Percentiles rank a stretch among this genome's conserved stretches.
phyloP scores from a whole-genome alignment of 2,888 invertebrate genomes.

The Eubasilissa splendida region DNA sequence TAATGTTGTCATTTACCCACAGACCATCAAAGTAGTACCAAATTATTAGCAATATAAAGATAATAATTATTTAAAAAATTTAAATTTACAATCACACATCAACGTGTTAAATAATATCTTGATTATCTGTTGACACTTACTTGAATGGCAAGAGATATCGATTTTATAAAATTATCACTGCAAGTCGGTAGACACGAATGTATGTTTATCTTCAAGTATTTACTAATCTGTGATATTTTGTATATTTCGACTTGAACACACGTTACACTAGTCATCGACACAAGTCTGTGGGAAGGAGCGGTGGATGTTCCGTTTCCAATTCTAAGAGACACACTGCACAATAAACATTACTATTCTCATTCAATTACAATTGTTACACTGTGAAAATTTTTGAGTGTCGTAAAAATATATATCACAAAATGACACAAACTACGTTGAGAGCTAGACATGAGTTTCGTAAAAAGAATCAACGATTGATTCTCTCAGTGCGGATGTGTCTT shows the following conservation, averaged over 20 bases:
- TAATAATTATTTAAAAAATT: too few species aligned
- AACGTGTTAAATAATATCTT: too few species aligned
- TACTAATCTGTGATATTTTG: conserved; percentile 10
- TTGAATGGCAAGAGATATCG: conserved; percentile 19
- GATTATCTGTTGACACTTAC: too few species aligned
- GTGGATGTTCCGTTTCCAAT: too few species aligned
- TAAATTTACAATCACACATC: too few species aligned
- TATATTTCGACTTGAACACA: background rate
- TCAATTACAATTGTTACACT: background rate
- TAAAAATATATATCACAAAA: background rate
- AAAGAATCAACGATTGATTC: conserved; percentile 33
- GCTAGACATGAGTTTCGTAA: conserved; percentile 48
- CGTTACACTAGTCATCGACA: background rate
- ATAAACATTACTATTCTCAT: too few species aligned
- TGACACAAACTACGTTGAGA: conserved; percentile 25
- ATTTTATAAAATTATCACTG: conserved; percentile 20
- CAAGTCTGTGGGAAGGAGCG: background rate
- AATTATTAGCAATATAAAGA: too few species aligned
- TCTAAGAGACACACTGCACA: too few species aligned
- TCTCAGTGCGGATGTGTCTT: conserved; percentile 41
- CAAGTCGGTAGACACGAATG: conserved; percentile 1
- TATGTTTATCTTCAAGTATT: conserved; percentile 39
- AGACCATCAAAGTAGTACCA: too few species aligned
- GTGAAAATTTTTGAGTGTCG: background rate
- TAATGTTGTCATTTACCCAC: too few species aligned